Evolutionary conservation across 2,888 invertebrate genomes (phyloP).

Genomic region (Pammene aurita): DNA sequence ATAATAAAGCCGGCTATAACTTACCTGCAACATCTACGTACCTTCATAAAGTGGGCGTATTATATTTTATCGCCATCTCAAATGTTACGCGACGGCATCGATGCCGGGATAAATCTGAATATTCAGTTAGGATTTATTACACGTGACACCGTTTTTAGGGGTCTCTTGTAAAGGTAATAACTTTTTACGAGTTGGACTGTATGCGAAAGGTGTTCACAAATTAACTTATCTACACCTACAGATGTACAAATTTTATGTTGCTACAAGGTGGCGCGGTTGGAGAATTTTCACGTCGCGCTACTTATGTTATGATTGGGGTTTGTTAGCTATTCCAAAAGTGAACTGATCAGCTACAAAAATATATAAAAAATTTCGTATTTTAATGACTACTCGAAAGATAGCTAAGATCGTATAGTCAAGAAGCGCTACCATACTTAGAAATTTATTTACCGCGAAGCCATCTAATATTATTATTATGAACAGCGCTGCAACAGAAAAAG

Average conservation of each 20-base stretch:
- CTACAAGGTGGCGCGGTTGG: neutral
- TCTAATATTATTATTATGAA: neutral
- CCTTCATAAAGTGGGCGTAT: neutral
- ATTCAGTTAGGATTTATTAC: conserved; percentile 41
- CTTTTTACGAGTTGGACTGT: conserved; percentile 33
- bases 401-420: no score
- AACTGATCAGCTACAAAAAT: no score
- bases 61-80: conserved; percentile 37
- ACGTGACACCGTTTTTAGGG: conserved; percentile 38
- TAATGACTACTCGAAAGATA: no score
- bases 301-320: no score
- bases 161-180: conserved; percentile 35
- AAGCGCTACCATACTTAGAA: no score
- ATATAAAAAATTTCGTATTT: no score
- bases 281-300: no score
- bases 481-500: no score
- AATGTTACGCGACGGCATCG: conserved; percentile 36
- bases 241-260: neutral
- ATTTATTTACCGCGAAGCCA: no score
- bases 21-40: neutral
- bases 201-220: conserved; percentile 21
- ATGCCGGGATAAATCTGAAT: conserved; percentile 41
- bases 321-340: no score
- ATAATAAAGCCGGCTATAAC: neutral
- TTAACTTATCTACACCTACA: conserved; percentile 17